phyloP scores from a whole-genome alignment of 2,797 vertebrate genomes.

The Echeneis naucrates region DNA sequence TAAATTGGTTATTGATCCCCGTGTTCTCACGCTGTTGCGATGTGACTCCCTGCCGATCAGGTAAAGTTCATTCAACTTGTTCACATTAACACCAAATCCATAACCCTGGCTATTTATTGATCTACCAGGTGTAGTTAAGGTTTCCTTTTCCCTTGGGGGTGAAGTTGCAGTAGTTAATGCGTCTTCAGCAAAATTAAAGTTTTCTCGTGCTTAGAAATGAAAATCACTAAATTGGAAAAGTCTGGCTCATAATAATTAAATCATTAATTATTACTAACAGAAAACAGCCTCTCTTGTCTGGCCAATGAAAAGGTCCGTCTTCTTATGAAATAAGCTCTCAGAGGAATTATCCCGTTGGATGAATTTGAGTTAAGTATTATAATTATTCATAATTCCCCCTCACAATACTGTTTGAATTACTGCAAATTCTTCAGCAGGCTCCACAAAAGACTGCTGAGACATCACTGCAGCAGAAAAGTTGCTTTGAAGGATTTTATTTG shows the following conservation, averaged over 20 bases:
- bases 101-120: conserved; percentile 32
- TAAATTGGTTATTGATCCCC: conserved; percentile 34
- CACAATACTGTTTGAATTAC: conserved; percentile 14
- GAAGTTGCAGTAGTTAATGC: too few species aligned
- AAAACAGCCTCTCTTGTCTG: conserved; percentile 27
- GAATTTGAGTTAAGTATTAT: conserved; percentile 29
- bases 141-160: background rate
- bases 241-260: conserved; percentile 20
- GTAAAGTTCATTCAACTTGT: conserved; percentile 38
- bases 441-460: conserved; percentile 26
- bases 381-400: conserved; percentile 37
- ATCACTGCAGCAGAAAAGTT: conserved; percentile 10
- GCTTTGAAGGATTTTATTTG: conserved; percentile 36
- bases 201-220: conserved; percentile 18
- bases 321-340: conserved; percentile 11
- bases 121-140: conserved; percentile 11
- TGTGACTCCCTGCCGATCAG: background rate
- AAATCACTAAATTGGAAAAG: conserved; percentile 25
- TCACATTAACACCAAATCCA: conserved; percentile 30
- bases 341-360: conserved; percentile 17
- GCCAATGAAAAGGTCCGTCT: background rate
- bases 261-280: conserved; percentile 32
- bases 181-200: background rate
- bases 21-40: conserved; percentile 8
- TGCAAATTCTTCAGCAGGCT: conserved; percentile 13